A percentile compares a stretch with the other conserved stretches of the same genome.
phyloP scores from a whole-genome alignment of 2,888 invertebrate species.

The Meganola albula region DNA sequence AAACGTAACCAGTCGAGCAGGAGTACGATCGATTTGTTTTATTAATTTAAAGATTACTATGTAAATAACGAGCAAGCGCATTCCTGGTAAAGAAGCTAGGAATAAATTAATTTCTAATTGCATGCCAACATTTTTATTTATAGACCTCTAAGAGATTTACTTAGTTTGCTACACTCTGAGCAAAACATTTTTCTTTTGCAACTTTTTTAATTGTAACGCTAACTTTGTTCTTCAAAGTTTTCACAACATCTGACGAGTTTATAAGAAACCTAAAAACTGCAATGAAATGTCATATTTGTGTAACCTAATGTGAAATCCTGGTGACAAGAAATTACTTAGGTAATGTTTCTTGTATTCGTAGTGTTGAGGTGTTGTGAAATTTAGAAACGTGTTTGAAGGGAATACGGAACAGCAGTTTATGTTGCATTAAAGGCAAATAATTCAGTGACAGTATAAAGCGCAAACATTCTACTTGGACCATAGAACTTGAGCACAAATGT shows the following conservation, averaged over 20 bases:
- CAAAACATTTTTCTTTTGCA: too few relatives aligned
- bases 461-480: conserved; percentile 36
- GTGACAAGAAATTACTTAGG: too few relatives aligned
- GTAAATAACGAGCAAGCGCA: conserved; percentile 22
- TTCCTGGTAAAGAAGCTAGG: conserved; percentile 17
- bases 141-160: too few relatives aligned
- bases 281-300: too few relatives aligned
- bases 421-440: conserved; percentile 39
- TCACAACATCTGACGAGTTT: too few relatives aligned
- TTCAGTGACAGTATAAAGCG: conserved; percentile 49
- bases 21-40: conserved; percentile 41
- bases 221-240: too few relatives aligned
- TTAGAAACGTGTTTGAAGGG: conserved; percentile 17
- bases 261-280: too few relatives aligned
- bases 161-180: too few relatives aligned
- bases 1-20: conserved; percentile 48
- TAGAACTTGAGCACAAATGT: conserved; percentile 38
- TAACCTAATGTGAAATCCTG: too few relatives aligned
- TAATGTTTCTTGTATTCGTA: too few relatives aligned
- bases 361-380: conserved; percentile 19
- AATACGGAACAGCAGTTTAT: conserved; percentile 22
- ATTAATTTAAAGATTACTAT: conserved; percentile 45
- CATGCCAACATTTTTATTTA: too few relatives aligned
- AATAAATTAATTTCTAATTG: conserved; percentile 22
- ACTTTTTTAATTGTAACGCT: too few relatives aligned